Base-by-base conservation (phyloP, 2,113 vertebrate genomes). In the Aplodontia rufa region DNA sequence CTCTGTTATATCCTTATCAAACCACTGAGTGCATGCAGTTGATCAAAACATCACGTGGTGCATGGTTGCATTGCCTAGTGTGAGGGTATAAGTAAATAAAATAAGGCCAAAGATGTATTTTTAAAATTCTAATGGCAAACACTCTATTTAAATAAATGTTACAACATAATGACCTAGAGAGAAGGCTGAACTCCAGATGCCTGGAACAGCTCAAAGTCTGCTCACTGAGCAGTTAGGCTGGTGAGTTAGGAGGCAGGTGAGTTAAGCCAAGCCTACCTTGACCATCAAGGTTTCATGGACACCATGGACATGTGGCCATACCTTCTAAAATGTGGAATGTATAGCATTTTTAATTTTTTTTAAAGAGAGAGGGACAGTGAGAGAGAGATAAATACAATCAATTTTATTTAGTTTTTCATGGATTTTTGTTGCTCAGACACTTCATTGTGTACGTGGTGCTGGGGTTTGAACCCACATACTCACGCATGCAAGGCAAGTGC, bases 191-290 rank as follows among this genome's bases (percentile, higher is more conserved):
- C 30, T 16, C 37, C 32, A 49, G 26, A 8, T 16, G 17, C 8
- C 14, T 16, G 17, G n/a, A 16, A 17, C 82, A 7, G 30, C 42
- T 62, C 53, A 1, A 37, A 2, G 1, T 19, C 4, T 42, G 42
- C 17, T 71, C 45, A 4, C 80, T 80, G 86, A 12, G 13, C 64
- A 0, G 2, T n/a, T 19, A 22, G 11, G 42, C 20, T 69, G 17
- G n/a, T 24, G 22, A 9, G n/a, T 3, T 53, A 10, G 22, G 55
- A 3, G 16, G 3, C 0, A 4, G 8, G 1, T 19, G 14, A 16
- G 8, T 30, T 74, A 60, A 20, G 60, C 19, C 26, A 37, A 51
- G n/a, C 22, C 42, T 37, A 45, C 49, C 42, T 37, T 69, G 35
- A 62, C 32, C n/a, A 60, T 28, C 12, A n/a, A 49, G 28, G 47